These are phyloP conservation scores for Microctonus hyperodae DNA, from an alignment of 2,888 invertebrate genomes.

Conservation along the genomic window DNA sequence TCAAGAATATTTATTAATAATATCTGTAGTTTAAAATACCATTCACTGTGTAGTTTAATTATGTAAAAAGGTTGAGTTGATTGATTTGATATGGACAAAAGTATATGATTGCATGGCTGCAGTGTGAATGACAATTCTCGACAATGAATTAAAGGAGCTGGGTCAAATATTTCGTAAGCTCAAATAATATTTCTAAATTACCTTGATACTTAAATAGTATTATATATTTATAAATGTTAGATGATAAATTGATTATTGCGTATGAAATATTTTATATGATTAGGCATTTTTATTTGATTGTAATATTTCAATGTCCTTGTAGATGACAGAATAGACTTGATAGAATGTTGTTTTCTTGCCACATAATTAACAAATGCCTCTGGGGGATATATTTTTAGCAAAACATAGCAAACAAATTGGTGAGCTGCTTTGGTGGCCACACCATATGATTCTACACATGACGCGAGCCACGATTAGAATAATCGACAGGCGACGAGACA, in stretches of 20 bases:
- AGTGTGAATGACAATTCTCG: slow-evolving; percentile 6
- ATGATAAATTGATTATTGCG: not conserved
- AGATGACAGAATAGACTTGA: no score
- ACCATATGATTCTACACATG: not conserved
- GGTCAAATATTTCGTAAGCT: slow-evolving; percentile 6
- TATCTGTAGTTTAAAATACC: not conserved
- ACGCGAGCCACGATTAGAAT: slow-evolving; percentile 54
- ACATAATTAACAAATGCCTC: not conserved
- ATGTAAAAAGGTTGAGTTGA: not conserved
- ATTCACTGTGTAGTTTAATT: not conserved
- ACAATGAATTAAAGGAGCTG: not conserved
- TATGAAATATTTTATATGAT: not conserved
- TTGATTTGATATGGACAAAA: not conserved
- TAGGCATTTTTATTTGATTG: not conserved
- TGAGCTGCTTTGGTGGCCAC: slow-evolving; percentile 3
- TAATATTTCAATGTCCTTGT: not conserved
- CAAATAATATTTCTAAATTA: not conserved
- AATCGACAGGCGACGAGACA: slow-evolving; percentile 42
- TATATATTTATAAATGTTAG: not conserved
- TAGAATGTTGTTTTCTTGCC: not conserved
- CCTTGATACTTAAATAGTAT: not conserved
- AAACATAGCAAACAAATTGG: not conserved
- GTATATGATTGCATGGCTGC: not conserved
- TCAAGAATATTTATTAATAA: not conserved
- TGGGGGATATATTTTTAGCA: not conserved